These are phyloP conservation scores for Diachasmimorpha longicaudata DNA, from an alignment of 1,140 invertebrate species.

Conservation along the genomic window DNA sequence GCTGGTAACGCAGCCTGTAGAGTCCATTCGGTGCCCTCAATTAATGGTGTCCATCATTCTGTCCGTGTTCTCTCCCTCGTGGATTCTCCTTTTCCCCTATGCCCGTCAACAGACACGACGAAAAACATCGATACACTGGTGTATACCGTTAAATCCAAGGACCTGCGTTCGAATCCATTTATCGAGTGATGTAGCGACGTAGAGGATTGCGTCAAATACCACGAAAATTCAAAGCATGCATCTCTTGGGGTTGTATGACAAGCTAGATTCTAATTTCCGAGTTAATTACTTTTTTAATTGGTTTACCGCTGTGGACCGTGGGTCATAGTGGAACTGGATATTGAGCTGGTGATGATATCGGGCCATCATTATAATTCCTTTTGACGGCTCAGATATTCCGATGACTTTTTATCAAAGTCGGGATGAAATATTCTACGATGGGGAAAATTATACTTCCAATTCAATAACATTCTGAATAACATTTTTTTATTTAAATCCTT, in stretches of 20 bases:
- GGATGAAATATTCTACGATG: no score
- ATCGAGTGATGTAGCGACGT: no score
- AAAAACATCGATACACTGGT: no score
- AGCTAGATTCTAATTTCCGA: constrained; percentile 27
- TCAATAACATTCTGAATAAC: no score
- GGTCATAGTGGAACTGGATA: background rate
- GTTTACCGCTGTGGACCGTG: background rate
- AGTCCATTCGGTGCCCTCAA: constrained; percentile 16
- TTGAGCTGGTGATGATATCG: no score
- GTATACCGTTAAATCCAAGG: background rate
- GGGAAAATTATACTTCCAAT: no score
- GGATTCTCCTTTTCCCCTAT: background rate
- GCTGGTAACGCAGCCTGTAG: no score
- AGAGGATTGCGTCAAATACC: no score
- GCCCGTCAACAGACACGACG: background rate
- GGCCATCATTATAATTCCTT: no score
- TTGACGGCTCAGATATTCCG: no score
- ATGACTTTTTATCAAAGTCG: no score
- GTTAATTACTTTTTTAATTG: constrained; percentile 40
- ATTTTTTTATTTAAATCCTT: constrained; percentile 24
- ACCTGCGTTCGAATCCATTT: no score
- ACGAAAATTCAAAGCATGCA: background rate
- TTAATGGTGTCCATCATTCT: constrained; percentile 24
- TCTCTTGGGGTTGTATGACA: background rate
- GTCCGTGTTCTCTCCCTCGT: background rate